Conservation (phyloP, 2,797 vertebrate species). For the Sebastes paucispinis region DNA sequence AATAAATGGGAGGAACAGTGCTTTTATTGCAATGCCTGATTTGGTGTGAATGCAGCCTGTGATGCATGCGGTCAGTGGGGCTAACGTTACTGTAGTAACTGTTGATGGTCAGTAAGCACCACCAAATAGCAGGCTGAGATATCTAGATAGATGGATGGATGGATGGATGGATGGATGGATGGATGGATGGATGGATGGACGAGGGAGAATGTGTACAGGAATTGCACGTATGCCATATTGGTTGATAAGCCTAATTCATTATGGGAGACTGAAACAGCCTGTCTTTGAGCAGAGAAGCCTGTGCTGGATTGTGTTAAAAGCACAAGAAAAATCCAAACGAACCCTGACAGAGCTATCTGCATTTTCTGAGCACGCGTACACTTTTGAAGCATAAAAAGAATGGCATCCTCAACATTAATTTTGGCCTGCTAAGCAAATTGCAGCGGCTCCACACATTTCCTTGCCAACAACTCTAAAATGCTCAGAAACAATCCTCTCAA, state of each 20-base stretch:
- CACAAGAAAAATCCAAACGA: constrained; percentile 51
- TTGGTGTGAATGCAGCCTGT: background rate
- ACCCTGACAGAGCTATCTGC: constrained; percentile 43
- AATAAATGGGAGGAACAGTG: background rate
- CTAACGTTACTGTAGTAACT: background rate
- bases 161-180: background rate
- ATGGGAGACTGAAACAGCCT: constrained; percentile 28
- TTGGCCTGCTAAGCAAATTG: constrained; percentile 57
- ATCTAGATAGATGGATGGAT: background rate
- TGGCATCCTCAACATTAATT: constrained; percentile 51
- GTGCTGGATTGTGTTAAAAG: constrained; percentile 59
- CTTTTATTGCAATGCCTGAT: too few species aligned
- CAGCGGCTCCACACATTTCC: constrained; percentile 1
- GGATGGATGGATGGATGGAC: background rate
- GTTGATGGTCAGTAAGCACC: background rate
- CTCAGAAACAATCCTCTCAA: constrained; percentile 40
- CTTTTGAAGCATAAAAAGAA: constrained; percentile 50
- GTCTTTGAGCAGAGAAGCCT: constrained; percentile 38
- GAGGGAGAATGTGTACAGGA: constrained; percentile 12
- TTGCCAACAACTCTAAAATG: constrained; percentile 48
- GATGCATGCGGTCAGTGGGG: background rate
- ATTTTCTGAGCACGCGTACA: constrained; percentile 23
- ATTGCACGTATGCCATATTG: constrained; percentile 7
- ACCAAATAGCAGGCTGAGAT: background rate
- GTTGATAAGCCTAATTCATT: constrained; percentile 43